Evolutionary conservation across 1,140 invertebrate species (phyloP), one percentile per base, ranked within the genome.

Genomic region (Sesamia nonagrioides): DNA sequence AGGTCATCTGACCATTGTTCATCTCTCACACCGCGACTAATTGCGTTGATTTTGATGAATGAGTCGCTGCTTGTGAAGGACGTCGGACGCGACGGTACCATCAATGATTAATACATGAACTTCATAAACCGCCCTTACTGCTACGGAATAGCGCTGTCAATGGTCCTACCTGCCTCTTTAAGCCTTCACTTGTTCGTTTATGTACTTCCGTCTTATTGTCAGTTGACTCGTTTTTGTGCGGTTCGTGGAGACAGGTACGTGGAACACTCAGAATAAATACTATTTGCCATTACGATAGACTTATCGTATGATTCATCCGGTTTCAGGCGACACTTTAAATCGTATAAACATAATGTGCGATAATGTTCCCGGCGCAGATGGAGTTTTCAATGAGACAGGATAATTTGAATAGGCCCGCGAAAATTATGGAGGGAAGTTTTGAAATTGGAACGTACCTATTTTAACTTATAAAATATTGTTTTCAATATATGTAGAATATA

Each of bases 1-100:
- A 48, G 66, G 18, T 50, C 66, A n/a, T 63, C 33, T 40, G n/a
- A 9, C 13, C 42, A 69, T 69, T 69, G 66, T 69, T 69, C 42
- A 69, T 69, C 66, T n/a, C 40, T 27, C 66, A 50, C 42, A 18
- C 42, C 66, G 66, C 66, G 42, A 69, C 40, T 69, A 69, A 50
- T 69, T 69, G 27, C 66, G 48, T 71, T 54, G 15, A 27, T 27
- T 27, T 27, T 27, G 27, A 27, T 18, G 54, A 71, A 69, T 69
- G 40, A 69, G 1, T 27, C 27, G 63, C 2, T n/a, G 17, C n/a
- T 18, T 2, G n/a, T 17, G 58, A 13, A 60, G 60, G 42, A 69
- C 66, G 66, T 69, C 42, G 18, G 8, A 68, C 63, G 66, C 66
- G 66, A 69, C 21, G 50, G 66, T 69, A 69, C 42, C 42, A 8